Conservation (phyloP, 2,888 invertebrate genomes). For the Spisula subtruncata region DNA sequence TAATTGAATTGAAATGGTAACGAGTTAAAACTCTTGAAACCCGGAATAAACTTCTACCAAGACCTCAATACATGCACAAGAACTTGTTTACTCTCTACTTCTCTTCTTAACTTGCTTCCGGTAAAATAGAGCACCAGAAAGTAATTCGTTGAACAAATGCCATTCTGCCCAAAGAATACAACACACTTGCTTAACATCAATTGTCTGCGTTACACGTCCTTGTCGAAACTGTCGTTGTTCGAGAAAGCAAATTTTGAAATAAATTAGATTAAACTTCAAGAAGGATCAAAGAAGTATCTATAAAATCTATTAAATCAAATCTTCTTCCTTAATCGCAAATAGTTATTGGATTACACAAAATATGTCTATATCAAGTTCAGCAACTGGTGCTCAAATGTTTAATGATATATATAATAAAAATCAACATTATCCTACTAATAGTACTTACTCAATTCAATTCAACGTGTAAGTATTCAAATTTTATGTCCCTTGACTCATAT, state of each 20-base stretch:
- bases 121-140: neutral
- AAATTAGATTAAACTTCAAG: slow-evolving; percentile 17
- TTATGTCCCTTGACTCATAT: too few relatives aligned
- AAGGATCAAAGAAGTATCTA: neutral
- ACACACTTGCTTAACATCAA: slow-evolving; percentile 12
- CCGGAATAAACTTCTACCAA: neutral
- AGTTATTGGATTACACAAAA: neutral
- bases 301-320: neutral
- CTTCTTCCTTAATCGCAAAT: too few relatives aligned
- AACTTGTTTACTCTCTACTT: neutral
- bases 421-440: too few relatives aligned
- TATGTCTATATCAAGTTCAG: neutral
- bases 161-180: neutral
- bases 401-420: too few relatives aligned
- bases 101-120: neutral
- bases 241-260: neutral
- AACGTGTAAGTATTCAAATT: too few relatives aligned
- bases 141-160: neutral
- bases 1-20: neutral
- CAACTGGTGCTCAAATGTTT: too few relatives aligned
- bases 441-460: too few relatives aligned
- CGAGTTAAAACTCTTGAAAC: neutral
- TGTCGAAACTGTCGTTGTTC: neutral
- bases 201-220: neutral
- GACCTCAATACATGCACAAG: neutral